phyloP scores from a whole-genome alignment of 2,888 invertebrate species.

The Troilus luridus region DNA sequence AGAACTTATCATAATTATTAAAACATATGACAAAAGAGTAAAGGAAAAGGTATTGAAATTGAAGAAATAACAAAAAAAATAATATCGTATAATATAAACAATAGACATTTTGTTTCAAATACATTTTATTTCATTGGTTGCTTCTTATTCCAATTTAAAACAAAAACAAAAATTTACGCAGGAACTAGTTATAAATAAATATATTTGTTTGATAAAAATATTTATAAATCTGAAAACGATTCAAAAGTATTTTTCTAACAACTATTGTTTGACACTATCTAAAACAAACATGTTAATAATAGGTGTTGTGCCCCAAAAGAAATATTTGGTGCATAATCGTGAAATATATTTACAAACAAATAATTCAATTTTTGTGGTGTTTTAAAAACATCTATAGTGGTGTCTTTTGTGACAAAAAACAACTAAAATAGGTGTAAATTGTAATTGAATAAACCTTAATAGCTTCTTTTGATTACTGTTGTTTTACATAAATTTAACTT shows the following conservation, averaged over 20 bases:
- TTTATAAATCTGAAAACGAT: neutral
- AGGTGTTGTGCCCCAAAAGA: slow-evolving; percentile 20
- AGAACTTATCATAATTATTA: neutral
- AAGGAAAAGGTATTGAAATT: neutral
- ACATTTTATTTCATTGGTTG: neutral
- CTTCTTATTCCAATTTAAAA: neutral
- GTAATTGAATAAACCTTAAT: neutral
- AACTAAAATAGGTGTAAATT: neutral
- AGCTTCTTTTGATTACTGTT: slow-evolving; percentile 20
- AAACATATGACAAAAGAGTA: neutral
- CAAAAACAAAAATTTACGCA: neutral
- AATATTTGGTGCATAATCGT: slow-evolving; percentile 25
- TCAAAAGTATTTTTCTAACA: slow-evolving; percentile 8
- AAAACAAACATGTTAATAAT: slow-evolving; percentile 13
- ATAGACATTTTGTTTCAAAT: neutral
- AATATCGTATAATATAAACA: slow-evolving; percentile 6
- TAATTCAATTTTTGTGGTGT: neutral
- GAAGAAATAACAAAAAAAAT: neutral
- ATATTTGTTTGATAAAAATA: neutral
- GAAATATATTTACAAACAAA: slow-evolving; percentile 22
- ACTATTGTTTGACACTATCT: neutral
- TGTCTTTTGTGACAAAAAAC: neutral
- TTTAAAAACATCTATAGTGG: neutral
- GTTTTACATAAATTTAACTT: neutral
- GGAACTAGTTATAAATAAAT: slow-evolving; percentile 18